Evolutionary conservation across 2,797 vertebrate species (phyloP).

Genomic region (Pseudochirops corinnae): DNA sequence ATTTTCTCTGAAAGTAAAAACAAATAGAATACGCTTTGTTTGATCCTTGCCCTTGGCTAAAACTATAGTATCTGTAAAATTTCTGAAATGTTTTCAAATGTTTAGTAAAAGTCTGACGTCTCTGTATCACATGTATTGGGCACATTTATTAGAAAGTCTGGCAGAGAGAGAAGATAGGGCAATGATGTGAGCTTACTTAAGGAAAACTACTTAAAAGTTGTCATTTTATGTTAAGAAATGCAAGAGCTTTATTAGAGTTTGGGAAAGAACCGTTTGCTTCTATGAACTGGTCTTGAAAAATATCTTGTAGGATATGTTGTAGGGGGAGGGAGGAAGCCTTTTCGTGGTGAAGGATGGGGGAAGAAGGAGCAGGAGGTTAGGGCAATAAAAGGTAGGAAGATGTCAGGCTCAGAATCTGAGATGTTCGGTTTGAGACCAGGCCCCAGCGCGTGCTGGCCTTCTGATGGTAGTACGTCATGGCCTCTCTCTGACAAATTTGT

Average conservation of each 20-base stretch:
- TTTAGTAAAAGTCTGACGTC: not conserved
- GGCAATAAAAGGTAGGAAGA: not conserved
- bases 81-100: not conserved
- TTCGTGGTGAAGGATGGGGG: not conserved
- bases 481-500: not conserved
- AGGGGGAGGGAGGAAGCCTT: not conserved
- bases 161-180: not conserved
- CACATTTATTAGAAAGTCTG: not conserved
- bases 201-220: not conserved
- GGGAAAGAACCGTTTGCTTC: slow-evolving; percentile 6
- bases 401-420: not conserved
- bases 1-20: not conserved
- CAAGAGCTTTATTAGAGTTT: not conserved
- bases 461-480: not conserved
- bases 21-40: not conserved
- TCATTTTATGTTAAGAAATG: slow-evolving; percentile 33
- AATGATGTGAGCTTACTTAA: not conserved
- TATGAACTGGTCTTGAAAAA: not conserved
- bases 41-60: not conserved
- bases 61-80: not conserved
- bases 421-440: not conserved
- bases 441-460: not conserved
- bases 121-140: not conserved
- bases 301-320: slow-evolving; percentile 8
- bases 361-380: not conserved